phyloP scores from a whole-genome alignment of 2,888 invertebrate genomes.

The Pachydiplax longipennis region DNA sequence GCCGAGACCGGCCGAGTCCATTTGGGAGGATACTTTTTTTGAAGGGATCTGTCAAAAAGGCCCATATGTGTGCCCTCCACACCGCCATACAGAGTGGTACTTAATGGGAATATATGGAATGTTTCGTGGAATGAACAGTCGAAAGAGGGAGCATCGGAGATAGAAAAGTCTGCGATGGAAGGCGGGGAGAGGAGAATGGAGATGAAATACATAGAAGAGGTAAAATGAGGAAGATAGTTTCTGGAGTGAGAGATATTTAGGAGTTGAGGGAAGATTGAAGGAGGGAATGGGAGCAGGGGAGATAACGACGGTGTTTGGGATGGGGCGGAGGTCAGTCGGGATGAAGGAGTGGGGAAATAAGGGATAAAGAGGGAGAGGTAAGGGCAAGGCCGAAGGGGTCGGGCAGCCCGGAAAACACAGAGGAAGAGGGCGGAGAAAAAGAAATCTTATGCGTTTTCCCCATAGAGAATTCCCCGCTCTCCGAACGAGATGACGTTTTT shows the following conservation, averaged over 20 bases:
- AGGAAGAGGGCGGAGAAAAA: background rate
- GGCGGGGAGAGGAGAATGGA: background rate
- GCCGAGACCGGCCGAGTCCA: background rate
- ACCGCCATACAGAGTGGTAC: background rate
- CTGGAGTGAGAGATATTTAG: background rate
- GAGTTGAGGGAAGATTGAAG: background rate
- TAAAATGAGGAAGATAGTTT: background rate
- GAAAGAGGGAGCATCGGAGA: background rate
- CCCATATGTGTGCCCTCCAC: background rate
- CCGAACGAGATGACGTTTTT: background rate
- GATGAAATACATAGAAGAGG: background rate
- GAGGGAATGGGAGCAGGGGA: background rate
- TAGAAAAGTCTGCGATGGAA: background rate
- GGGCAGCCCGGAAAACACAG: background rate
- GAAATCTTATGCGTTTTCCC: background rate
- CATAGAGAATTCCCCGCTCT: background rate
- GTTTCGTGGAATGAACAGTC: conserved; percentile 7
- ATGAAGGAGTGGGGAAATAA: background rate
- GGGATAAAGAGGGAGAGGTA: background rate
- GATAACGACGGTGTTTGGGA: background rate
- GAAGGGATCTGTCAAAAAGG: conserved; percentile 23
- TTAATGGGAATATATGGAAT: background rate
- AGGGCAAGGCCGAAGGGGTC: background rate
- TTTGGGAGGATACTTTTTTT: background rate
- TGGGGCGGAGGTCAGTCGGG: background rate